These are phyloP conservation scores for Papilio machaon DNA, from an alignment of 1,140 invertebrate species.

Conservation along the genomic window DNA sequence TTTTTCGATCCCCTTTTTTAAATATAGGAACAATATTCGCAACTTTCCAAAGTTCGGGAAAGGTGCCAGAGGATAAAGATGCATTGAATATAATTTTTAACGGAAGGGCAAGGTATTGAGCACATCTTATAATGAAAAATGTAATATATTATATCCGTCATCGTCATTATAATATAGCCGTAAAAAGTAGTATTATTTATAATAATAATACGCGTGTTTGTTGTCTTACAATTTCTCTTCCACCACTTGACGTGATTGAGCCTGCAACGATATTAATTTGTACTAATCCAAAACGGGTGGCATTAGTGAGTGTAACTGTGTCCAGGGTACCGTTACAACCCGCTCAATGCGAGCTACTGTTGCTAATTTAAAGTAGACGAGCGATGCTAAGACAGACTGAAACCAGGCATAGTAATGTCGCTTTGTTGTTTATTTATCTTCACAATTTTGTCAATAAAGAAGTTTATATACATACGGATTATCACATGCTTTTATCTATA, in stretches of 20 bases:
- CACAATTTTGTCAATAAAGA: too few species aligned
- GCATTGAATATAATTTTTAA: too few species aligned
- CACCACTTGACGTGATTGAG: neutral
- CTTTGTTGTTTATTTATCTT: neutral
- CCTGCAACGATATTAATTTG: neutral
- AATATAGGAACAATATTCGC: too few species aligned
- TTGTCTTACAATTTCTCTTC: neutral
- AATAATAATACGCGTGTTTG: neutral
- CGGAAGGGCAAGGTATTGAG: too few species aligned
- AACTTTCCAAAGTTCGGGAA: too few species aligned
- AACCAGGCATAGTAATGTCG: neutral
- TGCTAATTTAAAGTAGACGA: constrained; percentile 27
- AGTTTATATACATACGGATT: too few species aligned
- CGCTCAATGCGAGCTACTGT: neutral
- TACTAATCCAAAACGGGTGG: constrained; percentile 13
- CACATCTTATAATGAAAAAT: too few species aligned
- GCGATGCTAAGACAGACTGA: neutral
- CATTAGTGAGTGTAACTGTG: constrained; percentile 1
- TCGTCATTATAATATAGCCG: too few species aligned
- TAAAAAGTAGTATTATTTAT: too few species aligned
- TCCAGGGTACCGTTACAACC: constrained; percentile 16
- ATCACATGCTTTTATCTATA: too few species aligned
- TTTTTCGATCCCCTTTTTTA: too few species aligned
- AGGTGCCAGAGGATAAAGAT: too few species aligned
- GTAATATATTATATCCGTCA: neutral